phyloP scores from a whole-genome alignment of 2,888 invertebrate species.

The Synanthedon myopaeformis region DNA sequence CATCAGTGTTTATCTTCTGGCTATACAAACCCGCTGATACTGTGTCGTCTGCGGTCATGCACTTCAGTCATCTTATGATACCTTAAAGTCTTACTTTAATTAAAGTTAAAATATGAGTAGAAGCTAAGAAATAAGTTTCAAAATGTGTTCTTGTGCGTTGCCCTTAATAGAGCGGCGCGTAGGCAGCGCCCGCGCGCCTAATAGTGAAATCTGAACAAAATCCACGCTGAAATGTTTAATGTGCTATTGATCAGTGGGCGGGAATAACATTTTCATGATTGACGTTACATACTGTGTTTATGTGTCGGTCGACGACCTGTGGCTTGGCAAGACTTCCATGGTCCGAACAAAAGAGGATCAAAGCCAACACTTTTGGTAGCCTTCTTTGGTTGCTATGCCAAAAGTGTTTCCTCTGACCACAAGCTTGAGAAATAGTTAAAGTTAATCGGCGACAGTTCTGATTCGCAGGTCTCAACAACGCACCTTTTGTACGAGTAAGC shows the following conservation, averaged over 20 bases:
- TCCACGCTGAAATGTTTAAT: constrained; percentile 17
- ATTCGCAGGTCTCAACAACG: too few species aligned
- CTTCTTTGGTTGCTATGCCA: not conserved
- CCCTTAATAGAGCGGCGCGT: constrained; percentile 13
- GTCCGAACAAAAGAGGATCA: not conserved
- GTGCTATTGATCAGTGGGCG: constrained; percentile 29
- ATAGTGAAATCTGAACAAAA: constrained; percentile 20
- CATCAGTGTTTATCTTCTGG: too few species aligned
- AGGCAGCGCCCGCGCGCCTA: constrained; percentile 26
- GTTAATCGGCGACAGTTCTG: too few species aligned
- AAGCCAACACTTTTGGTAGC: not conserved
- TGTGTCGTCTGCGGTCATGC: too few species aligned
- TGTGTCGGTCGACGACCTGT: constrained; percentile 8
- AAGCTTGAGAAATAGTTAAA: too few species aligned
- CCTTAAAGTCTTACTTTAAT: too few species aligned
- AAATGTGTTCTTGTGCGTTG: not conserved
- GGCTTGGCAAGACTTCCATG: constrained; percentile 2
- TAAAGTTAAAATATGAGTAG: too few species aligned
- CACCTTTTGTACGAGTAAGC: too few species aligned
- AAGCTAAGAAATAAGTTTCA: too few species aligned
- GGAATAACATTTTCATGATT: constrained; percentile 17
- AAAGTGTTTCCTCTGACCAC: too few species aligned
- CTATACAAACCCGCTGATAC: too few species aligned
- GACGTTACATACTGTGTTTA: constrained; percentile 12
- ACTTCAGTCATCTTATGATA: too few species aligned